Evolutionary conservation across 2,113 vertebrate species (phyloP).

Genomic region (Grammomys dolichurus): DNA sequence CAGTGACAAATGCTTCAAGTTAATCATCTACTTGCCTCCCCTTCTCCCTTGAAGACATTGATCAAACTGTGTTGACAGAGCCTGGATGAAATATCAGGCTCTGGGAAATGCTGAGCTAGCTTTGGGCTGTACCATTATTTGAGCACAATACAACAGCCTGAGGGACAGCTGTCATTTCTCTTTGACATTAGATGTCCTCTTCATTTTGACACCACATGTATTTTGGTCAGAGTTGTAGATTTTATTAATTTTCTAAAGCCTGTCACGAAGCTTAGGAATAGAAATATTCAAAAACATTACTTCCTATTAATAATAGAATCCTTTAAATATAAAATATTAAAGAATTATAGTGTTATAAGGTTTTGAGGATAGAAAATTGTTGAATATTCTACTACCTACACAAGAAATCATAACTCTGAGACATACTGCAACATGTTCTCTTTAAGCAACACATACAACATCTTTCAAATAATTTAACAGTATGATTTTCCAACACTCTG

Average conservation of each 20-base stretch:
- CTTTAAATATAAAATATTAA: constrained; percentile 2
- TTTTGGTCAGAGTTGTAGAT: constrained; percentile 59
- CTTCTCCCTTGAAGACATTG: constrained; percentile 72
- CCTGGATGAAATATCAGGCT: constrained; percentile 59
- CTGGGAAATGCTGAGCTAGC: constrained; percentile 69
- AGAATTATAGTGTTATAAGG: not conserved
- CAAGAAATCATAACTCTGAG: constrained; percentile 21
- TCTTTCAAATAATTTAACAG: not conserved
- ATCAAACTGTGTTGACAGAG: constrained; percentile 61
- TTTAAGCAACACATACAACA: not conserved
- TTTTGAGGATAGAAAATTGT: not conserved
- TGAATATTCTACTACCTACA: not conserved
- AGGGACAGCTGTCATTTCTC: constrained; percentile 63
- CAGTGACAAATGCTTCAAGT: constrained; percentile 66
- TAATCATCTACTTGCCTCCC: constrained; percentile 59
- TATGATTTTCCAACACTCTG: constrained; percentile 24
- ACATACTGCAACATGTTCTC: constrained; percentile 1
- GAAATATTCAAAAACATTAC: not conserved
- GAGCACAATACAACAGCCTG: constrained; percentile 20
- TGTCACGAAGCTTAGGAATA: not conserved
- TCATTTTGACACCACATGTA: constrained; percentile 23
- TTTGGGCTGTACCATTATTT: constrained; percentile 47
- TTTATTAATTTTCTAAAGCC: not conserved
- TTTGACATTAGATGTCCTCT: constrained; percentile 62
- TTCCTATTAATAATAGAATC: not conserved